Conservation (phyloP, 2,113 vertebrate species). For the Grallaria varia region DNA sequence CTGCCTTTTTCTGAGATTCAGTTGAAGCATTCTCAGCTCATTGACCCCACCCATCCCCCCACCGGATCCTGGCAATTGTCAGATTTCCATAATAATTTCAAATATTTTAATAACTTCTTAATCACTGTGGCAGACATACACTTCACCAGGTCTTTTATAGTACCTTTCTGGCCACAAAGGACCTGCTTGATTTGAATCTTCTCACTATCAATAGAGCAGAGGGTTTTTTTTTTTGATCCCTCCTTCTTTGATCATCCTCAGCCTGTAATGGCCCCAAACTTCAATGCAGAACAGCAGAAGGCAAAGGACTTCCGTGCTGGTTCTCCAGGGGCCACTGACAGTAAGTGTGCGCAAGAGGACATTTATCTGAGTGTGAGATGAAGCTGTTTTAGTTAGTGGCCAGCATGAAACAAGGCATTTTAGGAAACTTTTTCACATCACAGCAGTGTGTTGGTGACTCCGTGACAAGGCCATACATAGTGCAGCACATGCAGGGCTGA, state of each 20-base stretch:
- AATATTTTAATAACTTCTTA: not conserved
- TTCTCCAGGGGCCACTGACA: not conserved
- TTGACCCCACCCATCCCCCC: not conserved
- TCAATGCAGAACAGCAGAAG: not conserved
- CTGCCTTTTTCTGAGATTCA: not conserved
- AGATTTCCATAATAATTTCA: not conserved
- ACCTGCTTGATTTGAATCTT: not conserved
- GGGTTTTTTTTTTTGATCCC: not conserved
- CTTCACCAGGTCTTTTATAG: not conserved
- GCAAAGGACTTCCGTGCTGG: not conserved
- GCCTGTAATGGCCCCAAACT: accelerated
- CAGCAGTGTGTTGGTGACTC: not conserved
- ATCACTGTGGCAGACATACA: not conserved
- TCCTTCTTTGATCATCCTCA: not conserved
- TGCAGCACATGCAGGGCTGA: not conserved
- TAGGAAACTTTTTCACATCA: not conserved
- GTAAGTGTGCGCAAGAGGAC: not conserved
- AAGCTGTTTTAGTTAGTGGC: not conserved
- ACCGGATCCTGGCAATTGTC: not conserved
- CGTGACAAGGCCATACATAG: not conserved
- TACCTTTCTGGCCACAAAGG: not conserved
- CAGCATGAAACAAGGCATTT: not conserved
- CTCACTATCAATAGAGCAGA: not conserved
- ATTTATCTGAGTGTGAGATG: not conserved
- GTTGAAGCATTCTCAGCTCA: not conserved